Conservation (phyloP, 2,888 invertebrate species). For the Ferdinandea cuprea region DNA sequence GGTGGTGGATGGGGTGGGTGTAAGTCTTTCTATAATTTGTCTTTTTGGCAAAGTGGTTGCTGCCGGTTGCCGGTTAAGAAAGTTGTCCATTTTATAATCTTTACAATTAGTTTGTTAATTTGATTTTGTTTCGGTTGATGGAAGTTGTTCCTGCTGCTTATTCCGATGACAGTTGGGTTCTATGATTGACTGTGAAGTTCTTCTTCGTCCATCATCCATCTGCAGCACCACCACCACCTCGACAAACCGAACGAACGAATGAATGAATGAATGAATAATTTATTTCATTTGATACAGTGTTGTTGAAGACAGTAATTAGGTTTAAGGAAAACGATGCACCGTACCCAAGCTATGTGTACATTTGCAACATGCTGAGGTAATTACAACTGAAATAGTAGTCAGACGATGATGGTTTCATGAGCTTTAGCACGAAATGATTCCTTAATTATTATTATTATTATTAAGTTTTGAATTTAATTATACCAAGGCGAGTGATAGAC, state of each 20-base stretch:
- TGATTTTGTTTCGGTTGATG: conserved; percentile 40
- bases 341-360: too few species aligned
- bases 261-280: conserved; percentile 35
- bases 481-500: too few species aligned
- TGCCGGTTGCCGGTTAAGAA: not conserved
- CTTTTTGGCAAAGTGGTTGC: conserved; percentile 7
- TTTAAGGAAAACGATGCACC: not conserved
- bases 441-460: too few species aligned
- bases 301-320: conserved; percentile 8
- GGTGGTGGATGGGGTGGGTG: not conserved
- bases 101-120: conserved; percentile 52
- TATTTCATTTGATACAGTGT: conserved; percentile 16
- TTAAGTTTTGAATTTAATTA: too few species aligned
- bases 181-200: conserved; percentile 9
- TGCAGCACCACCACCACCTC: too few species aligned
- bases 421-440: not conserved
- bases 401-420: not conserved
- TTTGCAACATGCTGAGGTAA: conserved; percentile 5
- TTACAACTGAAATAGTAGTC: not conserved
- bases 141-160: conserved; percentile 36
- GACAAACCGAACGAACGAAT: too few species aligned
- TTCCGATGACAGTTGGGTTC: not conserved
- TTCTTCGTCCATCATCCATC: too few species aligned
- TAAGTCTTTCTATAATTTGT: not conserved
- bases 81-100: conserved; percentile 32